Evolutionary conservation across 2,113 vertebrate species (phyloP).

Genomic region (Mesitornis unicolor): DNA sequence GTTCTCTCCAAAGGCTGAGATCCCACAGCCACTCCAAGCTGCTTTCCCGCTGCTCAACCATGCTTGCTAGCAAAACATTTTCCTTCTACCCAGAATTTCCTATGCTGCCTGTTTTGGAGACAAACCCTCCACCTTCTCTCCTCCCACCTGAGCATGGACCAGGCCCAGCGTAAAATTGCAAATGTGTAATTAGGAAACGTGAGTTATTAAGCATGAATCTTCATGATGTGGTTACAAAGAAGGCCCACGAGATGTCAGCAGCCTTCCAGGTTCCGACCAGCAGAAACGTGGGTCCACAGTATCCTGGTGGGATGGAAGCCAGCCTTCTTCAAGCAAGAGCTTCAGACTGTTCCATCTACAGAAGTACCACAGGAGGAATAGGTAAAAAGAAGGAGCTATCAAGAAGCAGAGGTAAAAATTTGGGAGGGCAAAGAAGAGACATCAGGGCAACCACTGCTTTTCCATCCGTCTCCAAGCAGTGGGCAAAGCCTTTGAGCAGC

Average conservation of each 20-base stretch:
- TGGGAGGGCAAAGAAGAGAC: background rate
- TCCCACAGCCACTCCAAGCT: background rate
- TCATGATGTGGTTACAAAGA: background rate
- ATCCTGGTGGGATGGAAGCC: background rate
- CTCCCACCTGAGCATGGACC: rapidly evolving
- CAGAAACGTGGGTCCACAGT: background rate
- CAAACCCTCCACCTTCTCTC: background rate
- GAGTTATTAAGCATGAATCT: background rate
- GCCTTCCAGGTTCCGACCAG: background rate
- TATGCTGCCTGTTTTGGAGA: background rate
- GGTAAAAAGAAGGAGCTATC: background rate
- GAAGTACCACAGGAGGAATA: background rate
- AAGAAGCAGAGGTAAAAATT: background rate
- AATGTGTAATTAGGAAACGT: rapidly evolving
- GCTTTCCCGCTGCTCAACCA: background rate
- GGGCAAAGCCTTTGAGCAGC: background rate
- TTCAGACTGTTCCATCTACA: background rate
- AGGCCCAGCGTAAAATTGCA: rapidly evolving
- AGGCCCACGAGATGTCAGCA: conserved; percentile 51
- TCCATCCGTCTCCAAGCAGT: background rate
- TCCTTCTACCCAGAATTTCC: background rate
- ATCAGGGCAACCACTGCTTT: background rate
- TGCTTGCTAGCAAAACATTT: rapidly evolving
- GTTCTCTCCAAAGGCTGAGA: background rate
- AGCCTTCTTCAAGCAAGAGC: background rate